Evolutionary conservation across 2,797 vertebrate genomes (phyloP).

Genomic region (Meda fulgida): DNA sequence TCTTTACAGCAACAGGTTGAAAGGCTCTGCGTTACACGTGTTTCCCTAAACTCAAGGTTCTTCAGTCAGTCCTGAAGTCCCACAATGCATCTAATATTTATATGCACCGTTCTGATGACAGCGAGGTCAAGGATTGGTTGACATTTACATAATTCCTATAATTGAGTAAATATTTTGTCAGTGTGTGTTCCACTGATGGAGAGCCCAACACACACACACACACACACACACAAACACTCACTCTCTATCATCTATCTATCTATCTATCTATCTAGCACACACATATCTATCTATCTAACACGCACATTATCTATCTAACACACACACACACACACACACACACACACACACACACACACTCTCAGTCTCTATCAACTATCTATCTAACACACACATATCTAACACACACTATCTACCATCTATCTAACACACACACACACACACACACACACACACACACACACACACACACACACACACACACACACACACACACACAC

Average conservation of each 20-base stretch:
- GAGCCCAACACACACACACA: background rate
- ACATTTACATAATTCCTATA: slow-evolving; percentile 25
- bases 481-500: background rate
- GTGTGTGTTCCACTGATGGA: background rate
- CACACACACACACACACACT: background rate
- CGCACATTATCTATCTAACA: too few relatives aligned
- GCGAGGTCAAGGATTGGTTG: background rate
- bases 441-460: background rate
- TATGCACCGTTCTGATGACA: background rate
- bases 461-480: background rate
- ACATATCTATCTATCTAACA: too few relatives aligned
- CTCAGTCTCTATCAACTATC: too few relatives aligned
- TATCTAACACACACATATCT: too few relatives aligned
- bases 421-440: background rate
- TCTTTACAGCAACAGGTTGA: slow-evolving; percentile 20
- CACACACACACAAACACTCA: background rate
- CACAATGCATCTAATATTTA: background rate
- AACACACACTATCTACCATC: too few relatives aligned
- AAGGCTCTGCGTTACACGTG: background rate
- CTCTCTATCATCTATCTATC: background rate
- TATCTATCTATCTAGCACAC: too few relatives aligned
- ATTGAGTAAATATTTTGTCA: slow-evolving; percentile 18
- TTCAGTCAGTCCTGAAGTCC: too few relatives aligned
- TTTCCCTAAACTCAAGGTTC: background rate
- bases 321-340: too few relatives aligned